phyloP scores from a whole-genome alignment of 2,888 invertebrate species.

The Eudemis profundana region DNA sequence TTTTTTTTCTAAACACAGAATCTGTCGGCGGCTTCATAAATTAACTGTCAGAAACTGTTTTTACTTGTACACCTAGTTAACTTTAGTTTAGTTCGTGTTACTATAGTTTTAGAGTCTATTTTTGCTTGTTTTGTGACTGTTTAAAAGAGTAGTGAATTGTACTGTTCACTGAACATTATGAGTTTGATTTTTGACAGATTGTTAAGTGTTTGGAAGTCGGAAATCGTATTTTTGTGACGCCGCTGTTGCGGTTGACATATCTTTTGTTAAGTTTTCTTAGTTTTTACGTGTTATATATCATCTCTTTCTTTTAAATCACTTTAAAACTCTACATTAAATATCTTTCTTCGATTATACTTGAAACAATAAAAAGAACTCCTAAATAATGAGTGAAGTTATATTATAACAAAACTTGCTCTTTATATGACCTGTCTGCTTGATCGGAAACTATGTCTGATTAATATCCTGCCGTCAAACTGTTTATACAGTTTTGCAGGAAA shows the following conservation, averaged over 20 bases:
- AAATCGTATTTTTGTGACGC: slow-evolving; percentile 35
- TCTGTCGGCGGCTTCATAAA: slow-evolving; percentile 43
- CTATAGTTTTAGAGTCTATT: slow-evolving; percentile 5
- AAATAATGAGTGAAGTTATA: too few relatives aligned
- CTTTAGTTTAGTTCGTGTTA: slow-evolving; percentile 4
- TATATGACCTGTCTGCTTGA: too few relatives aligned
- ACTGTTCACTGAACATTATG: slow-evolving; percentile 10
- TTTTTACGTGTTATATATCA: not conserved
- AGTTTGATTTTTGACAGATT: slow-evolving; percentile 42
- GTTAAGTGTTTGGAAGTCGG: slow-evolving; percentile 29
- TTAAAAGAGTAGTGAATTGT: not conserved
- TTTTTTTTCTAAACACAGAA: slow-evolving; percentile 41
- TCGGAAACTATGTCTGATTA: too few relatives aligned
- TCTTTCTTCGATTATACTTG: not conserved
- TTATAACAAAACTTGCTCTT: too few relatives aligned
- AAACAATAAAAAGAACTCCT: too few relatives aligned
- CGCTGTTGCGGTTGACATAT: slow-evolving; percentile 14
- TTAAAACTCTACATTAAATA: not conserved
- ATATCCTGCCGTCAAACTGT: too few relatives aligned
- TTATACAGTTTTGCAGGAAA: too few relatives aligned
- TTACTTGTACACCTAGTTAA: slow-evolving; percentile 12
- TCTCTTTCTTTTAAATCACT: not conserved
- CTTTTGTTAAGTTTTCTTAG: not conserved
- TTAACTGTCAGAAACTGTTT: slow-evolving; percentile 40
- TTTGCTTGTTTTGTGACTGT: not conserved